Base-by-base conservation (phyloP, 1,140 invertebrate genomes). In the Mactra quadrangularis region DNA sequence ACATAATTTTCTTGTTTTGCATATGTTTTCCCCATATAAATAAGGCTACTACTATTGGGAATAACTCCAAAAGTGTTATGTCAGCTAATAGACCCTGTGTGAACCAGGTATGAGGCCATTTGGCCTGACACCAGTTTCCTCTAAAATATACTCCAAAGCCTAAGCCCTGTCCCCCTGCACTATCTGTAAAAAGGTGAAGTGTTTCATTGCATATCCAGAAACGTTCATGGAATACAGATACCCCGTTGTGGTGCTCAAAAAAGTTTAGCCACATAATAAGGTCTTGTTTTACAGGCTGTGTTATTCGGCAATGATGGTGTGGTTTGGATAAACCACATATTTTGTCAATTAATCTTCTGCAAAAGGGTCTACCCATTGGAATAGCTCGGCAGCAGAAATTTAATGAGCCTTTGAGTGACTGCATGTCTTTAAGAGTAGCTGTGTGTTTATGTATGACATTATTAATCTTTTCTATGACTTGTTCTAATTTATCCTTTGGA, bases 361-460 rank as follows among this genome's bases (percentile, higher is more conserved):
- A 47, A 55, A 85, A 85, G 11, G 79, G 45, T 9, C 70, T 25
- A 3, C 82, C 82, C n/a, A 55, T 19, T 22, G 22, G 3, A 19
- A 84, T 71, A 6, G 74, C 82, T 15, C 45, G 27, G 45, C 82
- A 77, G 19, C 66, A 59, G 47, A 84, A 84, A 62, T 78, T 84
- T n/a, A 85, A 35, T 3, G 29, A 31, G n/a, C 84, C 84, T 1
- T 76, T 75, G 3, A 82, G 15, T 1, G 70, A 82, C 52, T 85
- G 84, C 45, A 85, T 29, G 1, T 70, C 59, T 29, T 57, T 71
- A n/a, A 72, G 29, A 17, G 25, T 53, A 2, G 22, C 33, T 29
- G 31, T 52, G 17, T 27, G 27, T 15, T 53, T 72, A n/a, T n/a
- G 3, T 9, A 72, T 17, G 13, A 55, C n/a, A 19, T 13, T 7